These are phyloP conservation scores for Acleris laterana DNA, from an alignment of 2,888 invertebrate genomes.

Conservation along the genomic window DNA sequence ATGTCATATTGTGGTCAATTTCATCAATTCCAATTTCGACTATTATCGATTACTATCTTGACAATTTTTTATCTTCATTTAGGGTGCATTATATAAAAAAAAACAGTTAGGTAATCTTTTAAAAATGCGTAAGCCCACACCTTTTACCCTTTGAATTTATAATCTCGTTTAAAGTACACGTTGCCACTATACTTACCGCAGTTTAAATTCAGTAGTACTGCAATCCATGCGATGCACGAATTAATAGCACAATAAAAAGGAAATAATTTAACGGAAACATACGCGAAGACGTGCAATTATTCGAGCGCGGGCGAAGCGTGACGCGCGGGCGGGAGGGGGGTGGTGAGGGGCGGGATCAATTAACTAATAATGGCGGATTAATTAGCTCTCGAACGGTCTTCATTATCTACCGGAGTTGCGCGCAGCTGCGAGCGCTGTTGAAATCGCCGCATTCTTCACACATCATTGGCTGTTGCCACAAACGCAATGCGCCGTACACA, in stretches of 20 bases:
- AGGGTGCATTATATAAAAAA: too few relatives aligned
- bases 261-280: conserved; percentile 45
- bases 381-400: conserved; percentile 57
- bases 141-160: too few relatives aligned
- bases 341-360: conserved; percentile 53
- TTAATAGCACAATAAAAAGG: conserved; percentile 38
- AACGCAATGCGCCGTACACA: neutral
- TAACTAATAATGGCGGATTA: conserved; percentile 72
- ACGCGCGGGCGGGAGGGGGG: conserved; percentile 44
- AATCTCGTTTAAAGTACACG: too few relatives aligned
- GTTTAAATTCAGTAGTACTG: conserved; percentile 5
- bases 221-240: conserved; percentile 10
- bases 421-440: conserved; percentile 27
- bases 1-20: too few relatives aligned
- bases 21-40: too few relatives aligned
- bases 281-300: conserved; percentile 47
- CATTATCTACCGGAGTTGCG: conserved; percentile 39
- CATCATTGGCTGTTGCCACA: conserved; percentile 11
- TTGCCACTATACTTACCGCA: neutral
- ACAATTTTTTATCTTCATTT: too few relatives aligned
- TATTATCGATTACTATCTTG: too few relatives aligned
- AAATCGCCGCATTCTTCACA: conserved; percentile 13
- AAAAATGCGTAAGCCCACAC: too few relatives aligned
- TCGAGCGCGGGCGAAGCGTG: conserved; percentile 49
- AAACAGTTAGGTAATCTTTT: too few relatives aligned